Percentiles rank a stretch among this genome's conserved stretches.
These are phyloP conservation scores for Nymphicus hollandicus DNA, from an alignment of 2,113 vertebrate genomes.

Conservation along the genomic window DNA sequence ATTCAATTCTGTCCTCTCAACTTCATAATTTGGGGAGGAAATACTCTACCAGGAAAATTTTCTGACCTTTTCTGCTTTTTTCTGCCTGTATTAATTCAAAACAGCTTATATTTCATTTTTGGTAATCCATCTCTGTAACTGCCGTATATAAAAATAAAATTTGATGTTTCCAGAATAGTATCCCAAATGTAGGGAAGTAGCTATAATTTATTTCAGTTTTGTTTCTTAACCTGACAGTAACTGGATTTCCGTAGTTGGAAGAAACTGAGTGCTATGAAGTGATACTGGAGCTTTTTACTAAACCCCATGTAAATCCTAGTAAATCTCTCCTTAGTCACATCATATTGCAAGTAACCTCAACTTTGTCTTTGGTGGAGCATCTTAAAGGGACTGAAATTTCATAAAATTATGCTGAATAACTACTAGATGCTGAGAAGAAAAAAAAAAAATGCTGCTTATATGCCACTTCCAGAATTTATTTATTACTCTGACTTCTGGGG, in stretches of 20 bases:
- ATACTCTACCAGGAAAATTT: background rate
- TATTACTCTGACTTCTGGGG: background rate
- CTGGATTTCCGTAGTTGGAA: background rate
- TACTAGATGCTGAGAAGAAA: background rate
- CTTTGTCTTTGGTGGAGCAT: background rate
- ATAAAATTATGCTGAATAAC: background rate
- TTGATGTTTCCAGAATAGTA: background rate
- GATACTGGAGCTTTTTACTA: background rate
- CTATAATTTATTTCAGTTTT: background rate
- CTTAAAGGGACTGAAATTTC: background rate
- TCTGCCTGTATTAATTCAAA: background rate
- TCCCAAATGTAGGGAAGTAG: background rate
- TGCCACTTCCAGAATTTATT: background rate
- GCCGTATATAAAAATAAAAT: background rate
- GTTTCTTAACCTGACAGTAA: background rate
- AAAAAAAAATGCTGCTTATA: background rate
- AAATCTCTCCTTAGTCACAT: background rate
- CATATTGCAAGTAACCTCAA: background rate
- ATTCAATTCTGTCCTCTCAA: background rate
- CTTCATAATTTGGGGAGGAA: background rate
- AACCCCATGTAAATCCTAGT: fast-evolving
- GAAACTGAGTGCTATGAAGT: background rate
- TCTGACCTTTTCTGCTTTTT: background rate
- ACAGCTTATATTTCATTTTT: background rate
- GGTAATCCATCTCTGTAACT: background rate